Conservation (phyloP, 1,140 invertebrate species). For the Zeugodacus cucurbitae region DNA sequence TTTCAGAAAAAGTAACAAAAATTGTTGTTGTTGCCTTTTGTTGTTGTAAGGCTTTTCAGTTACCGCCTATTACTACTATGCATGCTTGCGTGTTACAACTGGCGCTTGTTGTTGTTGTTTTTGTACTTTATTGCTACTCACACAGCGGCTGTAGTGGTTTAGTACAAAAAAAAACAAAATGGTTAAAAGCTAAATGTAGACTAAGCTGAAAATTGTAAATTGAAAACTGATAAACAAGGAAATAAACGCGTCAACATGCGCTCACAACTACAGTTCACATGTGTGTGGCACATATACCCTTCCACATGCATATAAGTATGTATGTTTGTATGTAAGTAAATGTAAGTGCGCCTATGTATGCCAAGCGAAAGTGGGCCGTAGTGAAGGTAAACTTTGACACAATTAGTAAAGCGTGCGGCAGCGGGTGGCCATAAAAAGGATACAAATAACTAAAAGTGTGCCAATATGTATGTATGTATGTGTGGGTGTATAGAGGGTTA, state of each 20-base stretch:
- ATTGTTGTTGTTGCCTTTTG: too few relatives aligned
- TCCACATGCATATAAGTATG: background rate
- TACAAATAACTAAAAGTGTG: background rate
- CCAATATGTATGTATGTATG: background rate
- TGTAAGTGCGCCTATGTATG: background rate
- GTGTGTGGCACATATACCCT: too few relatives aligned
- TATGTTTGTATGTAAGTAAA: background rate
- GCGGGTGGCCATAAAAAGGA: background rate
- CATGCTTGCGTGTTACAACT: background rate
- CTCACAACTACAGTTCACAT: background rate
- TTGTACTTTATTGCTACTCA: background rate
- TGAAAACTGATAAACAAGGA: background rate
- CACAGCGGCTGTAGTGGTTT: background rate
- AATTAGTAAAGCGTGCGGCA: background rate
- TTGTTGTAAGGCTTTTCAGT: too few relatives aligned
- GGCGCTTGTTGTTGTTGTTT: background rate
- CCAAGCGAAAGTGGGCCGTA: background rate
- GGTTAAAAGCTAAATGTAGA: background rate
- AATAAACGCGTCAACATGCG: background rate
- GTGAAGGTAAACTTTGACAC: conserved; percentile 28
- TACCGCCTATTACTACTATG: background rate
- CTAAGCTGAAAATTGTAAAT: conserved; percentile 3
- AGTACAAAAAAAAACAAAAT: too few relatives aligned
- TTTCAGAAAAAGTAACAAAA: too few relatives aligned
- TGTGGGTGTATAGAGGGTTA: too few relatives aligned